These are phyloP conservation scores for Watersipora subatra DNA, from an alignment of 1,140 invertebrate species.

Conservation along the genomic window DNA sequence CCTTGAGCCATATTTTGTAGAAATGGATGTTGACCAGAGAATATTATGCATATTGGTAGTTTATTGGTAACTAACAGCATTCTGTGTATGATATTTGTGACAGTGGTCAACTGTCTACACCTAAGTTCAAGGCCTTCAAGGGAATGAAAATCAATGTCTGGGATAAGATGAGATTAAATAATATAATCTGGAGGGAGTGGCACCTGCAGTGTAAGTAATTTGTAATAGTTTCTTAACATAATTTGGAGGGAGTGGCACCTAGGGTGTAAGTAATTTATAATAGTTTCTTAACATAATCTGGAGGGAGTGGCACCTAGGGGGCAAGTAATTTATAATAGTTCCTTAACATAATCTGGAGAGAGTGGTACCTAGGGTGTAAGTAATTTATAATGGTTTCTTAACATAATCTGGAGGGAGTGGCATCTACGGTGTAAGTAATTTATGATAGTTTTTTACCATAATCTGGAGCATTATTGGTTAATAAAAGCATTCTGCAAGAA, in stretches of 20 bases:
- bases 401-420: background rate
- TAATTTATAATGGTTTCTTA: background rate
- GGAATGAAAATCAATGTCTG: constrained; percentile 90
- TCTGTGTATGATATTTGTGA: too few relatives aligned
- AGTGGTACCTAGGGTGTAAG: background rate
- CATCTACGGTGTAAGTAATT: background rate
- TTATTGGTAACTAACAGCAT: too few relatives aligned
- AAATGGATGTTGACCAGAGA: too few relatives aligned
- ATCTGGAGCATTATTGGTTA: too few relatives aligned
- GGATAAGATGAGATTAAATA: constrained; percentile 96
- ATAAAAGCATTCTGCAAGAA: too few relatives aligned
- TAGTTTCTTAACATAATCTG: background rate
- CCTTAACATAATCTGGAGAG: background rate
- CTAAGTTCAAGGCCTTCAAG: constrained; percentile 99
- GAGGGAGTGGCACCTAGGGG: background rate
- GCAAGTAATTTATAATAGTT: background rate
- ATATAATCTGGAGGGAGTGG: constrained; percentile 99
- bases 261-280: background rate
- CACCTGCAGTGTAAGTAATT: constrained; percentile 91
- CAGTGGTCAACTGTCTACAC: constrained; percentile 93
- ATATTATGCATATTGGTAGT: too few relatives aligned
- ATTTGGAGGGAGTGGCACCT: background rate
- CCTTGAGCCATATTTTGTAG: too few relatives aligned
- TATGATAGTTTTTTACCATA: background rate
- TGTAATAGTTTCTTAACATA: background rate